Evolutionary conservation across 2,888 invertebrate genomes (phyloP).

Genomic region (Caenorhabditis sp.): DNA sequence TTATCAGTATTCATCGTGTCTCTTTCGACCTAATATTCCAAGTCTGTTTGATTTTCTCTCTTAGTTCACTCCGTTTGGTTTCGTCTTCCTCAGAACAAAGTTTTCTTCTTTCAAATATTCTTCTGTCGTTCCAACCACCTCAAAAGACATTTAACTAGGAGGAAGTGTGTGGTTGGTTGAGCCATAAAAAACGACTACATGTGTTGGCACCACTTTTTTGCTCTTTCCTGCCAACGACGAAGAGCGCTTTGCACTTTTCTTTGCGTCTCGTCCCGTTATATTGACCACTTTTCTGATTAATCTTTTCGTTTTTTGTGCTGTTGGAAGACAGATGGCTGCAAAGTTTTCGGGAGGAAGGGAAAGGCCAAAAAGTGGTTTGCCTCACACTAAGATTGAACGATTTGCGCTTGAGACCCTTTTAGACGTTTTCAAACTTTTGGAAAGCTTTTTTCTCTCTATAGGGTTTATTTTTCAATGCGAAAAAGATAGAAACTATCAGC

Average conservation of each 20-base stretch:
- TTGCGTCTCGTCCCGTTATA: conserved; percentile 48
- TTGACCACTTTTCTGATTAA: conserved; percentile 48
- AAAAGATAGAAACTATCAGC: too few species aligned
- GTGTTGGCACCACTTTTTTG: conserved; percentile 42
- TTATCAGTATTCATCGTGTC: conserved; percentile 31
- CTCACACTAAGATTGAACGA: conserved; percentile 31
- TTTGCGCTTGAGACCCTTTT: conserved; percentile 15
- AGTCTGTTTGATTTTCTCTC: too few species aligned
- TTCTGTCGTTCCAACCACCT: conserved; percentile 25
- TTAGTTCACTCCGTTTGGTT: conserved; percentile 4
- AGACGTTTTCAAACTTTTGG: not conserved
- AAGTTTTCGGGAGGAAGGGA: conserved; percentile 11
- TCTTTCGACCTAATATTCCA: conserved; percentile 21
- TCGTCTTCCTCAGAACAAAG: not conserved
- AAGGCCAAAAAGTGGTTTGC: conserved; percentile 17
- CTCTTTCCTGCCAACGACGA: conserved; percentile 35
- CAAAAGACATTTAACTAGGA: conserved; percentile 32
- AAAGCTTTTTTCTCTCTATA: too few species aligned
- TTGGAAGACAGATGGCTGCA: conserved; percentile 20
- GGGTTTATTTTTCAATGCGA: too few species aligned
- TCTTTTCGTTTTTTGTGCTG: conserved; percentile 36
- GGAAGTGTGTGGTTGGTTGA: conserved; percentile 19
- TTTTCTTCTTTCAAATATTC: conserved; percentile 5
- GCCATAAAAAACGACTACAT: conserved; percentile 41
- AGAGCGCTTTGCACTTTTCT: conserved; percentile 51